Evolutionary conservation across 2,888 invertebrate genomes (phyloP), one percentile per base, ranked within the genome.

Genomic region (Thymelicus lineola): DNA sequence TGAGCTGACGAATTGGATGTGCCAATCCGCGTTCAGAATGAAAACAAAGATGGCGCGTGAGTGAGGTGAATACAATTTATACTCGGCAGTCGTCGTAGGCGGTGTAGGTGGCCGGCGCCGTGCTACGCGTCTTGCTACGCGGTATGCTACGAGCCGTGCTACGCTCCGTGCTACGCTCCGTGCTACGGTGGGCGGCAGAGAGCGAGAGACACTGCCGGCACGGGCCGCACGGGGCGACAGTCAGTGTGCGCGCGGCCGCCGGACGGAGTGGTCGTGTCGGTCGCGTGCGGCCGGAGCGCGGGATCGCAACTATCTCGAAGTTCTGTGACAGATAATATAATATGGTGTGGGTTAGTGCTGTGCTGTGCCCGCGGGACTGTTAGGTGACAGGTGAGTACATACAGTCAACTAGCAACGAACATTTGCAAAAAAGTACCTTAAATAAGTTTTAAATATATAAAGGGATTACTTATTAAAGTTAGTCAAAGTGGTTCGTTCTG

Each of bases 191-290:
- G 20, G 72, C 72, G 72, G 69, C 46, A 53, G 72, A 59, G 66
- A 1, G 38, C 42, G 42, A 10, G 42, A 12, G 3, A 12, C 42
- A 42, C 12, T 12, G 55, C 53, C 36, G 53, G 45, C 9, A 45
- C 36, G 50, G 35, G 53, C 50, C 63, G 70, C 36, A 57, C 58
- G 45, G 50, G 65, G 57, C 70, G 64, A 62, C 66, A 55, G 66
- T 46, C 60, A 66, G 76, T 72, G 71, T 70, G 75, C 71, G 72
- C 74, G 74, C 70, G 72, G 72, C 75, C 73, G 73, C 71, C 74
- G 63, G 71, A 67, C 65, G 62, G 66, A 68, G 20, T 38, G 67
- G 58, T 63, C 50, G 72, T 58, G 66, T 71, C 15, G 38, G 66
- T 71, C 15, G 38, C 55, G 70, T 50, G 48, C 38, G 46, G 48